Base-by-base conservation (phyloP, 2,113 vertebrate species). In the Phycodurus eques region DNA sequence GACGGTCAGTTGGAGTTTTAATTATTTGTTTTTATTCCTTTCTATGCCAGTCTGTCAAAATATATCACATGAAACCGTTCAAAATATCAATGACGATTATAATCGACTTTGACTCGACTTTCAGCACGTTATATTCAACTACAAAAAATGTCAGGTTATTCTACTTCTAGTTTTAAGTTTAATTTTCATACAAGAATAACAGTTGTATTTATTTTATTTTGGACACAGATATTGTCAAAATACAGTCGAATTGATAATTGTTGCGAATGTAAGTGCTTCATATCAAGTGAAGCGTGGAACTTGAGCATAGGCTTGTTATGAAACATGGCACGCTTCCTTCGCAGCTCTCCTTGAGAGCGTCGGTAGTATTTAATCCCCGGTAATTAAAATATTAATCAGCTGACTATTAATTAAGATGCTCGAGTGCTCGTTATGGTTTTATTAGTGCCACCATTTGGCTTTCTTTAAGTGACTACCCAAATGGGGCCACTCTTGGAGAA, bases 381-480 rank as follows among this genome's bases (percentile, higher is more conserved):
- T 83, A 93, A 85, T 93, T 93, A 92, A 94, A 92, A 94, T 90
- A 92, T 93, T 94, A 94, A 91, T 86, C 83, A 92, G 90, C 80
- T 79, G 85, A 76, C 89, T 92, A 89, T 94, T 94, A 94, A 94
- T 94, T 94, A 92, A 92, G 83, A 74, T 84, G 79, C 87, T 91
- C 93, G 92, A 92, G 89, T 92, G 86, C 89, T 90, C 85, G 83
- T 92, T 92, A 91, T 56, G 67, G 87, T 92, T 93, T 82, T 92
- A 91, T 91, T 93, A 89, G 86, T 87, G 67, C 90, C 80, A 84
- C 91, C 91, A 92, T 93, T 94, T 91, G 90, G 92, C 93, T 85
- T 91, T 91, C 91, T 92, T 46, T 27, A 92, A 93, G 91, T 92
- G 92, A 94, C 92, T 93, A 92, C 90, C 90, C 92, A 94, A 95